A percentile compares a stretch with the other conserved stretches of the same genome.
Conservation (phyloP, 2,113 vertebrate genomes). For the Thermophis baileyi region DNA sequence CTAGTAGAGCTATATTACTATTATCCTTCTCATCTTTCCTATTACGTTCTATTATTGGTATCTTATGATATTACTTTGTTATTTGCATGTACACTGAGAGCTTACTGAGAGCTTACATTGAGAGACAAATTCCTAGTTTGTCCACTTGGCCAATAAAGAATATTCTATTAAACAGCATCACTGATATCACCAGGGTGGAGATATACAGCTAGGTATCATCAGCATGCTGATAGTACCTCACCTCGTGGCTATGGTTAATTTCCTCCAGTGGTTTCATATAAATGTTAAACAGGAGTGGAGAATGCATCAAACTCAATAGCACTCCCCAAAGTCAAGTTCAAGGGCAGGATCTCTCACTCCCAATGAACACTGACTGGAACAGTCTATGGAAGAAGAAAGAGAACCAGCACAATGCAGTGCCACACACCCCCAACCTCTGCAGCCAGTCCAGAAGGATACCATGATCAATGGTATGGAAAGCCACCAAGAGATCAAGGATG, state of each 20-base stretch:
- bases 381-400: background rate
- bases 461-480: background rate
- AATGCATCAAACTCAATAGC: background rate
- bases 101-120: background rate
- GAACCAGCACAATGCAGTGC: background rate
- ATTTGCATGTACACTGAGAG: background rate
- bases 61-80: background rate
- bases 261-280: background rate
- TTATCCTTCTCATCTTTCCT: background rate
- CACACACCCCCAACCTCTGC: background rate
- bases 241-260: background rate
- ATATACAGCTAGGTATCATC: background rate
- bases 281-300: background rate
- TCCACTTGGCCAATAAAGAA: background rate
- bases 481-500: background rate
- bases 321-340: background rate
- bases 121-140: background rate
- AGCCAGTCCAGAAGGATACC: background rate
- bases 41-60: background rate
- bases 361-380: background rate
- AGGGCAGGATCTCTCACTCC: background rate
- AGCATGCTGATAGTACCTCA: background rate
- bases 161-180: background rate
- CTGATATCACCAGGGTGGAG: background rate
- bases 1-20: background rate